A percentile compares a stretch with the other conserved stretches of the same genome.
phyloP scores from a whole-genome alignment of 2,113 vertebrate species.

The Todiramphus chloris region DNA sequence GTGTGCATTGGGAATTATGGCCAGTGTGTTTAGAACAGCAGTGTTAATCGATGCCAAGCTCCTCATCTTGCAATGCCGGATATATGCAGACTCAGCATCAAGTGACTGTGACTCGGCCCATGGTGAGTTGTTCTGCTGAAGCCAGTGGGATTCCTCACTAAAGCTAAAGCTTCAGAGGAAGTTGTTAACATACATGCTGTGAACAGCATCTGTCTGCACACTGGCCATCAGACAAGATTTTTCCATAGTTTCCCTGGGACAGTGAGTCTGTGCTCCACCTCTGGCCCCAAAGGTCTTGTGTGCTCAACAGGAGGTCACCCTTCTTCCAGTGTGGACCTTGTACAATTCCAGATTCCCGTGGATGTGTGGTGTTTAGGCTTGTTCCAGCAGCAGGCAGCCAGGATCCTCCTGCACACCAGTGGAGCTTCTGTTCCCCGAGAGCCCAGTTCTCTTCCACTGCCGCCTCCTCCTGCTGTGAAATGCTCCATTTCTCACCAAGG shows the following conservation, averaged over 20 bases:
- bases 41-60: background rate
- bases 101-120: background rate
- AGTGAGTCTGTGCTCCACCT: background rate
- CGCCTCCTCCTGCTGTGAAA: conserved; percentile 52
- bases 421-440: background rate
- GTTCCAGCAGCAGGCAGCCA: conserved; percentile 2
- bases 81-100: background rate
- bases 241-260: background rate
- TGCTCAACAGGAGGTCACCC: background rate
- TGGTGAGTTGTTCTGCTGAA: background rate
- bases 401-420: background rate
- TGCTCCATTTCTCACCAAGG: conserved; percentile 56
- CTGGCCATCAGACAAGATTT: background rate
- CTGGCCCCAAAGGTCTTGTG: background rate
- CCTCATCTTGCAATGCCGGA: background rate
- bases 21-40: background rate
- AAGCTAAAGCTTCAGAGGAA: background rate
- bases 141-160: background rate
- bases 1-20: background rate
- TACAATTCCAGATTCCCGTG: background rate
- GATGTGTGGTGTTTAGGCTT: background rate
- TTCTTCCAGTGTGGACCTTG: background rate
- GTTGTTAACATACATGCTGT: background rate
- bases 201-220: background rate
- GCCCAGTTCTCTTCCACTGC: background rate